Base-by-base conservation (phyloP, 2,113 vertebrate species). In the Meriones unguiculatus region DNA sequence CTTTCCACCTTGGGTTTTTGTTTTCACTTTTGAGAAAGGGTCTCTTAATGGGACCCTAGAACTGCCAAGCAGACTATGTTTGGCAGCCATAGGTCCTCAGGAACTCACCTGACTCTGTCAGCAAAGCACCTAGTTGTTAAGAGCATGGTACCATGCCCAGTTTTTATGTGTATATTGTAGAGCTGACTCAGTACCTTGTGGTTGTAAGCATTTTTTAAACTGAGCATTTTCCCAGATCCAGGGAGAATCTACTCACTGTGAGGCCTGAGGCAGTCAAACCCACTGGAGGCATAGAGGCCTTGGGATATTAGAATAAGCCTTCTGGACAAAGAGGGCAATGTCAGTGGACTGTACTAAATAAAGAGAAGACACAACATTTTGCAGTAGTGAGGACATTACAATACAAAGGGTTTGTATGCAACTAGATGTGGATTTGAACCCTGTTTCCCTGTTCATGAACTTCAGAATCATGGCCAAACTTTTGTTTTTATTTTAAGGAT, bases 351-450 rank as follows among this genome's bases (percentile, higher is more conserved):
- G 22, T 73, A 28, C 25, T 35, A 38, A 70, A 28, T 95, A 75
- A 91, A 82, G 41, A 50, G 54, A 50, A 96, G 92, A 81, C 3
- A 35, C n/a, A 52, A n/a, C 7, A 76, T 67, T 11, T 54, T 82
- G n/a, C 46, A 46, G 46, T 46, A 46, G 46, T 46, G 46, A 46
- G 46, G 46, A 46, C 46, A 46, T 46, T 7, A 35, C 50, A 62
- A n/a, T 70, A 24, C 12, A 57, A 77, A 90, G 28, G 24, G 28
- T 89, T 80, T 62, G 11, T 62, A 14, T 88, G 81, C 1, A 54
- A 24, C 54, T 57, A 70, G 5, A 54, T 93, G 4, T 73, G 25
- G 25, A 90, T 96, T 90, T 95, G 80, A 90, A 95, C 41, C 10
- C 22, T 30, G 22, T 38, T 92, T 14, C 91, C 8, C 18, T 86